A percentile compares a stretch with the other conserved stretches of the same genome.
phyloP scores from a whole-genome alignment of 2,797 vertebrate species.

The Eleutherodactylus coqui region DNA sequence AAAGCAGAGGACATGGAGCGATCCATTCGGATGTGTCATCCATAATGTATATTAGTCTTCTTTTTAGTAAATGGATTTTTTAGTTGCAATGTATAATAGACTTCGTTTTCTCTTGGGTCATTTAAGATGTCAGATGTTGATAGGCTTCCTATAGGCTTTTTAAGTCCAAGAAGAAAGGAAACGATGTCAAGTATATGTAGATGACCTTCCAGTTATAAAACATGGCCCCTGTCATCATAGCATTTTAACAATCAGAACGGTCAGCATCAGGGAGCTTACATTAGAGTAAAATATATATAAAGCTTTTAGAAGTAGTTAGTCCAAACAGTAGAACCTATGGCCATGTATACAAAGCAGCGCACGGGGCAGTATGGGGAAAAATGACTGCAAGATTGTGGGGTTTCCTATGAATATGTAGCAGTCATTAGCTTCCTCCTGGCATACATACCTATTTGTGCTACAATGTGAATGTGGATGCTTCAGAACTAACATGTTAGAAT shows the following conservation, averaged over 20 bases:
- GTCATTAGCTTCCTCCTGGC: background rate
- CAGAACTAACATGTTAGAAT: too few species aligned
- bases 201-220: constrained; percentile 3
- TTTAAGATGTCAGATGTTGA: constrained; percentile 54
- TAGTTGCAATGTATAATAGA: constrained; percentile 49
- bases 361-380: background rate
- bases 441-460: background rate
- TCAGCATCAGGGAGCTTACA: background rate
- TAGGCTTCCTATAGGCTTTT: constrained; percentile 53
- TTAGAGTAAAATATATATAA: background rate
- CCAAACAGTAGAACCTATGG: background rate
- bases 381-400: background rate
- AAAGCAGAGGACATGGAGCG: constrained; percentile 14
- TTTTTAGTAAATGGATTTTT: constrained; percentile 57
- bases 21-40: constrained; percentile 55
- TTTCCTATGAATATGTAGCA: background rate
- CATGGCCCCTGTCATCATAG: background rate
- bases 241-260: constrained; percentile 10
- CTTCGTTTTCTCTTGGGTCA: constrained; percentile 47
- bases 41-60: constrained; percentile 52
- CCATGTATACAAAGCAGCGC: background rate
- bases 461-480: background rate
- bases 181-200: constrained; percentile 7
- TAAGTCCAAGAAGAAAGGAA: constrained; percentile 18
- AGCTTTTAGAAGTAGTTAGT: background rate